Evolutionary conservation across 1,140 invertebrate genomes (phyloP), one percentile per base, ranked within the genome.

Genomic region (Achatina immaculata): DNA sequence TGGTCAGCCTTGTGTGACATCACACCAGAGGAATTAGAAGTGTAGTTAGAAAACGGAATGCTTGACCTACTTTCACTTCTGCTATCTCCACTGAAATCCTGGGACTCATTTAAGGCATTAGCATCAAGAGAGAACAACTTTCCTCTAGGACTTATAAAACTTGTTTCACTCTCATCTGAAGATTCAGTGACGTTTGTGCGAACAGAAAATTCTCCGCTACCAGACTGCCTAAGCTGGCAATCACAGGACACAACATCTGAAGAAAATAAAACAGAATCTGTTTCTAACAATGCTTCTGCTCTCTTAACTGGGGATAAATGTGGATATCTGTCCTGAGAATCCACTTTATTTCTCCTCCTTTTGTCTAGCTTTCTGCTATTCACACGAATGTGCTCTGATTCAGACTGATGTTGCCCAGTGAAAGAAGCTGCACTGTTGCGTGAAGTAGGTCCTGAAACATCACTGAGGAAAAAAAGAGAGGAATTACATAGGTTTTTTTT

Each of bases 11-110:
- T 58, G n/a, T 58, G 55, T 24, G 55, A 58, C 21, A 58, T 4
- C 21, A 24, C 24, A 11, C 40, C 31, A 76, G 55, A 58, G 21
- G 73, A 76, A 58, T 19, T 76, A 19, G 51, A 55, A 7, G 73
- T 40, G 45, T 76, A 76, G 42, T 76, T 76, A 31, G 73, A 76
- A 62, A 76, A 76, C 1, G 73, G 73, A 77, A 62, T 31, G 28
- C 28, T 34, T 62, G 58, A 62, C 31, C 31, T 62, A 34, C 58
- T 62, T 7, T 31, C 58, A 62, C n/a, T 34, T 9, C 2, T 62
- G n/a, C 58, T 62, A 31, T 34, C 58, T 31, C 58, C 31, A 28
- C 2, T 62, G 58, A 31, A 21, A 28, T 34, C 28, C 6, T 24
- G 11, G 6, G 11, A 4, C 4, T 58, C 55, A 14, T 11, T 58